phyloP scores from a whole-genome alignment of 2,888 invertebrate species.

The Meliscaeva auricollis region DNA sequence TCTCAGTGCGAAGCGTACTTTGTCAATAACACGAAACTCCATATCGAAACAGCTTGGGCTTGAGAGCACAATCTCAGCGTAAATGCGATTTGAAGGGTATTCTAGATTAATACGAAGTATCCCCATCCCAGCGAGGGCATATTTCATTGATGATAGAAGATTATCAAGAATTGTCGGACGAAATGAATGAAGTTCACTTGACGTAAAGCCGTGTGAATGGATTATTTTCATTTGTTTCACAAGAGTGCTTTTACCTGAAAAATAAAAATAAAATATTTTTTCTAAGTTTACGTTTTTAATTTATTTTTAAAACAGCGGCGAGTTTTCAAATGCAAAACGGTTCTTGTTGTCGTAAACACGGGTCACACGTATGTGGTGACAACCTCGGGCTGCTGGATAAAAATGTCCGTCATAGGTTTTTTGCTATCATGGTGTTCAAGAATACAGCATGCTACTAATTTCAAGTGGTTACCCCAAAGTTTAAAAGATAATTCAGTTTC shows the following conservation, averaged over 20 bases:
- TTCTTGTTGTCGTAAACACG: no score
- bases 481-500: no score
- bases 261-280: background rate
- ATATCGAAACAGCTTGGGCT: conserved; percentile 86
- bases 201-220: conserved; percentile 88
- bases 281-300: no score
- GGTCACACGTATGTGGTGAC: no score
- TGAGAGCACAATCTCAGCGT: conserved; percentile 85
- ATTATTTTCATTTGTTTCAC: conserved; percentile 90
- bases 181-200: conserved; percentile 86
- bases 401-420: no score
- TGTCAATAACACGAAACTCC: conserved; percentile 85
- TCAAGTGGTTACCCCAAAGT: no score
- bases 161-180: conserved; percentile 88
- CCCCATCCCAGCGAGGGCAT: conserved; percentile 88
- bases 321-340: no score
- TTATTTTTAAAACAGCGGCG: no score
- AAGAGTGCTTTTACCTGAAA: conserved; percentile 87
- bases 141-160: conserved; percentile 88
- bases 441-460: no score
- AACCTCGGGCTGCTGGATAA: no score
- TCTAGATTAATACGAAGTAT: conserved; percentile 87
- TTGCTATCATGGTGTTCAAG: no score
- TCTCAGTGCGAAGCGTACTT: conserved; percentile 85
- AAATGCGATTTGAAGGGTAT: conserved; percentile 86